phyloP scores from a whole-genome alignment of 2,113 vertebrate species.

The Lophotis ruficrista region DNA sequence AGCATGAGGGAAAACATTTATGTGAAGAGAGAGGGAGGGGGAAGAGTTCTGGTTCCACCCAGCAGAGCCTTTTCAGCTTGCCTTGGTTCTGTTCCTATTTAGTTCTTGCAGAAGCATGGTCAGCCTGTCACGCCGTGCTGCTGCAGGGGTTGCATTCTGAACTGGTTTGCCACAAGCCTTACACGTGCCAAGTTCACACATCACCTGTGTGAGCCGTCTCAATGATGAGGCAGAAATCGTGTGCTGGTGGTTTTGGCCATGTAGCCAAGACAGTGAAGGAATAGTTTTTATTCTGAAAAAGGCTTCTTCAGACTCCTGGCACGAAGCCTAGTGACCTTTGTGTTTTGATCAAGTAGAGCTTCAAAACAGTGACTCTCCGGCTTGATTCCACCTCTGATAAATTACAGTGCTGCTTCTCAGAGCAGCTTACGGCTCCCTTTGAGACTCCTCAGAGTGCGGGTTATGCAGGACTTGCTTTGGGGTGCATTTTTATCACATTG shows the following conservation, averaged over 20 bases:
- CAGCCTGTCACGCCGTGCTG: accelerated
- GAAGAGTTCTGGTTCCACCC: accelerated
- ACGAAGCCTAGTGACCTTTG: neutral
- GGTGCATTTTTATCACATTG: neutral
- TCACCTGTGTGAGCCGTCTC: neutral
- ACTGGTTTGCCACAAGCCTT: accelerated
- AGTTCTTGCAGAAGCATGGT: neutral
- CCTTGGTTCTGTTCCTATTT: neutral
- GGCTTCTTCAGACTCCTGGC: neutral
- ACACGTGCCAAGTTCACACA: accelerated
- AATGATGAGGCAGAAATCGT: neutral
- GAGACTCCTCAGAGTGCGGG: neutral
- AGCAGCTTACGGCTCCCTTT: neutral
- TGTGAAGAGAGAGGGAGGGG: neutral
- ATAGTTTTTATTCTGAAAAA: neutral
- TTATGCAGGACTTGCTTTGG: neutral
- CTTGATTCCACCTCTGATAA: neutral
- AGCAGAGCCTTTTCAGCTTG: neutral
- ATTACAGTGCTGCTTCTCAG: neutral
- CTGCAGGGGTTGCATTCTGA: neutral
- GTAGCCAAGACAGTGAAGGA: neutral
- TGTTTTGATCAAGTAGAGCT: neutral
- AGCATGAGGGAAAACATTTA: neutral
- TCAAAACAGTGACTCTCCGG: neutral
- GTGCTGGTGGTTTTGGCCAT: accelerated